Conservation (phyloP, 2,113 vertebrate species). For the Dissostichus mawsoni region DNA sequence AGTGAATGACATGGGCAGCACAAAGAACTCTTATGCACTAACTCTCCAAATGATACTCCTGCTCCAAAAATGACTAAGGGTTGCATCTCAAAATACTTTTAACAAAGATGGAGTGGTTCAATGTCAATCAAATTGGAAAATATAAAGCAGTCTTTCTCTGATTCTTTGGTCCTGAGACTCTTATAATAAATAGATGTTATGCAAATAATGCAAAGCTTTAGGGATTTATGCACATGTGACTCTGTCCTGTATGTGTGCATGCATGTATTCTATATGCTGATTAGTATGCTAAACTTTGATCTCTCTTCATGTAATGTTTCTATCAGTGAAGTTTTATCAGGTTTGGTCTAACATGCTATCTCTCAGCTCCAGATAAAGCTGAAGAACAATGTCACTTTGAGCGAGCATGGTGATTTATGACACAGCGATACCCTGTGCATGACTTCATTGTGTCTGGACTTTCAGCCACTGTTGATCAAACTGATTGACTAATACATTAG, state of each 20-base stretch:
- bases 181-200: neutral
- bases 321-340: slow-evolving; percentile 30
- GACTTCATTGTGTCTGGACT: slow-evolving; percentile 75
- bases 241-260: neutral
- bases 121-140: neutral
- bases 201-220: neutral
- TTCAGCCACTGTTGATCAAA: slow-evolving; percentile 66
- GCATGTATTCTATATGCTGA: neutral
- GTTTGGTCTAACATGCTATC: slow-evolving; percentile 38
- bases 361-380: slow-evolving; percentile 55
- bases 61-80: neutral
- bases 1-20: neutral
- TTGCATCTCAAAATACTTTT: neutral
- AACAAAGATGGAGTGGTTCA: neutral
- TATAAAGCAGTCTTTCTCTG: neutral
- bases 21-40: neutral
- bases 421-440: slow-evolving; percentile 38
- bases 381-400: slow-evolving; percentile 37
- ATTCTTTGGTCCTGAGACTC: neutral
- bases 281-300: slow-evolving; percentile 24
- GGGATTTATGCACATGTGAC: neutral
- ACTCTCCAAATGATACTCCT: neutral
- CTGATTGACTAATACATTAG: slow-evolving; percentile 31
- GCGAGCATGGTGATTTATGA: slow-evolving; percentile 41
- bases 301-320: slow-evolving; percentile 4